These are phyloP conservation scores for Acanthochromis polyacanthus DNA, from an alignment of 2,113 vertebrate genomes.

Conservation along the genomic window DNA sequence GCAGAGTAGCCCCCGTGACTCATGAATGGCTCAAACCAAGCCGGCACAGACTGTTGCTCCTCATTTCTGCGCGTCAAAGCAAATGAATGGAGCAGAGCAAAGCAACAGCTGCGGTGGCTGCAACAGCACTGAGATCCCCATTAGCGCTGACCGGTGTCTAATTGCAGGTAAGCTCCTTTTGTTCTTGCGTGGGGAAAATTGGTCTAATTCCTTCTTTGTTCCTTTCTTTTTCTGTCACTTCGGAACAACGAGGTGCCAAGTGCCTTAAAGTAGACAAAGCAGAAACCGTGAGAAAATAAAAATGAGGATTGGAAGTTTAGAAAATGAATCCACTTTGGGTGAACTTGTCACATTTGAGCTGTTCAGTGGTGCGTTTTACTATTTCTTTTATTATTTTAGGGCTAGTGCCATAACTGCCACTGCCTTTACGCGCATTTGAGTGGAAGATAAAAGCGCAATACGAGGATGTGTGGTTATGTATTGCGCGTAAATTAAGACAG, in stretches of 20 bases:
- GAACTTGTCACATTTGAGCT: not conserved
- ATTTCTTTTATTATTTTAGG: not conserved
- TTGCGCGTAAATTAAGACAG: not conserved
- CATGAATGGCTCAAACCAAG: slow-evolving; percentile 6
- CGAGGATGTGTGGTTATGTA: not conserved
- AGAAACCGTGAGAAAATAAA: not conserved
- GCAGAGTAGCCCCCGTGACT: not conserved
- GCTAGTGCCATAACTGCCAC: not conserved
- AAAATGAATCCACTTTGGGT: not conserved
- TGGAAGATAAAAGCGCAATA: not conserved
- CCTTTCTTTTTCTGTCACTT: not conserved
- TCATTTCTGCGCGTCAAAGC: slow-evolving; percentile 41
- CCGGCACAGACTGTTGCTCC: not conserved
- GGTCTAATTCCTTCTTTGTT: not conserved
- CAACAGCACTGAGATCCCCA: not conserved
- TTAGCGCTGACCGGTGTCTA: not conserved
- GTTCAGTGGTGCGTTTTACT: too few species aligned
- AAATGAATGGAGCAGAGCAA: slow-evolving; percentile 41
- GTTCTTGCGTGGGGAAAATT: not conserved
- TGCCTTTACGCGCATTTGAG: not conserved
- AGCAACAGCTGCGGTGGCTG: slow-evolving; percentile 58
- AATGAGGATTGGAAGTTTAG: slow-evolving; percentile 21
- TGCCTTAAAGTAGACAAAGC: not conserved
- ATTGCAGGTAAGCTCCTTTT: slow-evolving; percentile 49
- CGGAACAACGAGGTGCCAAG: not conserved